These are phyloP conservation scores for Lepidurus packardi DNA, from an alignment of 1,140 invertebrate species.

Conservation along the genomic window DNA sequence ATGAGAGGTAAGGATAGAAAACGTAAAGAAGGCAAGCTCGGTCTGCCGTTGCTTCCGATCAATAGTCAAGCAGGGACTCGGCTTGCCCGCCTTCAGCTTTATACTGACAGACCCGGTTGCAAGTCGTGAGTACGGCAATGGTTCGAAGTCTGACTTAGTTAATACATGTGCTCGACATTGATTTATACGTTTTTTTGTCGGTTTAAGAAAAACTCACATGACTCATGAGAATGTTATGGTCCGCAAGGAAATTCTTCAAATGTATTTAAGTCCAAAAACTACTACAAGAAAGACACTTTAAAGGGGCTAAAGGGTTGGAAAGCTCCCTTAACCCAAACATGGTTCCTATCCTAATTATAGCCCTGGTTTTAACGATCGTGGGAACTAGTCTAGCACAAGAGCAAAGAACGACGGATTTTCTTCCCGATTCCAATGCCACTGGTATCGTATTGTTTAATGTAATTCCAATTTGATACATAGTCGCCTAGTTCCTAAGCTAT, in stretches of 20 bases:
- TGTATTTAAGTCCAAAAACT: neutral
- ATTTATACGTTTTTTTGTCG: neutral
- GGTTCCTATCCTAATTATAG: slow-evolving; percentile 3
- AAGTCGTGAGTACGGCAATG: neutral
- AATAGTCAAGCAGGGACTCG: slow-evolving; percentile 5
- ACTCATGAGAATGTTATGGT: neutral
- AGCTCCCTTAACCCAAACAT: neutral
- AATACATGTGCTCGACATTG: neutral
- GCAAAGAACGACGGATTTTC: neutral
- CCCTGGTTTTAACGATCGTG: neutral
- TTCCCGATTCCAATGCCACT: neutral
- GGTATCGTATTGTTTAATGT: neutral
- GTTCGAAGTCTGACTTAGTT: neutral
- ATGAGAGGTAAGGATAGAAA: neutral
- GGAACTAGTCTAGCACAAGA: neutral
- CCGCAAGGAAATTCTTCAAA: neutral
- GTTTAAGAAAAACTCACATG: neutral
- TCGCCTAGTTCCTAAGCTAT: neutral
- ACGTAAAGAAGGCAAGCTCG: neutral
- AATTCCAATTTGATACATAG: neutral
- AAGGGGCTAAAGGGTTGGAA: neutral
- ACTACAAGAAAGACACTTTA: neutral
- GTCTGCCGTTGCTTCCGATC: slow-evolving; percentile 2
- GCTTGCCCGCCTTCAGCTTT: neutral
- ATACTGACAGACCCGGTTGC: neutral